Base-by-base conservation (phyloP, 2,113 vertebrate genomes). In the Junco hyemalis region DNA sequence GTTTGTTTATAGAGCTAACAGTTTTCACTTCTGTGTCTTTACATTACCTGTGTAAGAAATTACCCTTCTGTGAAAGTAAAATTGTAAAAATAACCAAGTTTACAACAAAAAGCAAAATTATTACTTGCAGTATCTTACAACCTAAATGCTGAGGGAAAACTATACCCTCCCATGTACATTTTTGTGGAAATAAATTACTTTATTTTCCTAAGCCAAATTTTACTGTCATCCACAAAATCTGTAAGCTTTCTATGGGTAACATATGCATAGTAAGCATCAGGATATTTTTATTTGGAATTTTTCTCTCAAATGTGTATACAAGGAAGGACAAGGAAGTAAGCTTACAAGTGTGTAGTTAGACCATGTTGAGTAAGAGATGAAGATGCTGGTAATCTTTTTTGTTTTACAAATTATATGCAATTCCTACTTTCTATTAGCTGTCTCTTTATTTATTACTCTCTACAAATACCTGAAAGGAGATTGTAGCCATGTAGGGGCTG, bases 1-100 rank as follows among this genome's bases (percentile, higher is more conserved):
- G 53, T 80, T 96, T 95, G 45, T 92, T 95, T 88, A 63, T 42
- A 86, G 63, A 92, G 44, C 21, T 91, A 94, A 85, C 13, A 54
- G 9, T 85, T 96, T 76, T 72, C 53, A 64, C 44, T 86, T 86
- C 54, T 93, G 10, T 72, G 17, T 85, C 48, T 76, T 42, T 77
- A 33, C 3, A 9, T 81, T 78, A 68, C 28, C 31, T 68, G 31
- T 24, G 44, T 79, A 79, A 92, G 83, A 81, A 81, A 64, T 82
- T 69, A 38, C 6, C 48, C 14, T 79, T 85, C 45, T 5, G 2
- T 79, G 66, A 91, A 84, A 88, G 45, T 89, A 4, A 74, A 86
- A 79, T 76, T 64, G 33, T 64, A 61, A 60, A 53, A 51, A 2
- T 1, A 38, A 35, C 1, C 5, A 69, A 60, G 9, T 79, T 81